Evolutionary conservation across 2,113 vertebrate genomes (phyloP).

Genomic region (Mirza zaza): DNA sequence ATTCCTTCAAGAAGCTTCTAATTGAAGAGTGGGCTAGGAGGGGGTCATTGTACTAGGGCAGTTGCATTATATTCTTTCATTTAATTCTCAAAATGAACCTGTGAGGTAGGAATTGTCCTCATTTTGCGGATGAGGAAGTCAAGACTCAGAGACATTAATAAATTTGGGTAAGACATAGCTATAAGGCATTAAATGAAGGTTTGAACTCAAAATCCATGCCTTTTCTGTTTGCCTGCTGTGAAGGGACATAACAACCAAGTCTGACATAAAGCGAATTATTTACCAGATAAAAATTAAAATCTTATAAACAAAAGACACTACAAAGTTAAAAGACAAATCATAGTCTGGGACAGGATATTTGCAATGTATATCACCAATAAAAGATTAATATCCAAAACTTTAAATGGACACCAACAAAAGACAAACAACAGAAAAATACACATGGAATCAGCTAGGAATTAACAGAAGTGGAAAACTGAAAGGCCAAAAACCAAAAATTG

Average conservation of each 20-base stretch:
- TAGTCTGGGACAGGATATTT: background rate
- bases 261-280: background rate
- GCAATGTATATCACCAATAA: background rate
- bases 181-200: background rate
- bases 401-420: background rate
- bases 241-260: background rate
- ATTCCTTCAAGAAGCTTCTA: background rate
- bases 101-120: background rate
- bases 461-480: background rate
- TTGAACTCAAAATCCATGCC: background rate
- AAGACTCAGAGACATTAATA: background rate
- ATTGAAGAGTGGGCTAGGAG: background rate
- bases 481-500: background rate
- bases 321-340: background rate
- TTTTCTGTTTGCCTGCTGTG: background rate
- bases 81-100: background rate
- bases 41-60: background rate
- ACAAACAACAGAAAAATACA: background rate
- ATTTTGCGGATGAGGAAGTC: background rate
- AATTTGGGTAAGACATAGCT: background rate
- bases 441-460: background rate
- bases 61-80: background rate
- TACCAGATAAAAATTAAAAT: constrained; percentile 18
- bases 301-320: background rate
- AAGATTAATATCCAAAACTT: background rate